Evolutionary conservation across 2,113 vertebrate species (phyloP), one percentile per base, ranked within the genome.

Genomic region (Solenodon paradoxus): DNA sequence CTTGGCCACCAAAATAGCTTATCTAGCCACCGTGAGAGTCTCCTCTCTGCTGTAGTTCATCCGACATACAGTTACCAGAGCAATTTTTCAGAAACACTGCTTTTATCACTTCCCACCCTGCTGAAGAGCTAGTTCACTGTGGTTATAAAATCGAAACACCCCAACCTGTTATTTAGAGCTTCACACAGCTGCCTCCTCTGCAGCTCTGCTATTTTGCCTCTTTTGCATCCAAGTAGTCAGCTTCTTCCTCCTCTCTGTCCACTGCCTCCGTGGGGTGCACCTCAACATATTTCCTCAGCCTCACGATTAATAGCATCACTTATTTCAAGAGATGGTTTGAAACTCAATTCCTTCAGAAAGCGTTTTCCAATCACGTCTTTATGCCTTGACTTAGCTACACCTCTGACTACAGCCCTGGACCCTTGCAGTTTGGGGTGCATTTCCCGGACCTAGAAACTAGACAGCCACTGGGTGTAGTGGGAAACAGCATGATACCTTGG

Each of bases 221-320:
- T 57, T 26, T 69, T 22, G 53, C 57, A 2, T 61, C 47, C n/a
- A 28, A 1, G 20, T 12, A 4, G 22, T 32, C 64, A 32, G 78
- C 15, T 32, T 28, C 20, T 20, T 85, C 38, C 38, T 93, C 42
- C 2, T 26, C 82, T 16, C 1, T 28, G 45, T 10, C 77, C 38
- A 0, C 59, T 45, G n/a, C n/a, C n/a, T 26, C 53, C 66, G 16
- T 6, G 51, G 69, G 47, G 35, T 68, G 16, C 4, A 3, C n/a
- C 0, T 7, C 32, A 3, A 55, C 20, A 0, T 5, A 0, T 2
- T 11, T 22, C 24, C 24, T 77, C 24, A 11, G 13, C 32, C 30
- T 32, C 57, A 47, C 17, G 84, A 7, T 30, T 35, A 47, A 72
- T 69, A 85, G 40, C 20, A 17, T 53, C 51, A 3, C 59, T 61